These are phyloP conservation scores for Burhinus oedicnemus DNA, from an alignment of 2,113 vertebrate genomes.

Conservation along the genomic window DNA sequence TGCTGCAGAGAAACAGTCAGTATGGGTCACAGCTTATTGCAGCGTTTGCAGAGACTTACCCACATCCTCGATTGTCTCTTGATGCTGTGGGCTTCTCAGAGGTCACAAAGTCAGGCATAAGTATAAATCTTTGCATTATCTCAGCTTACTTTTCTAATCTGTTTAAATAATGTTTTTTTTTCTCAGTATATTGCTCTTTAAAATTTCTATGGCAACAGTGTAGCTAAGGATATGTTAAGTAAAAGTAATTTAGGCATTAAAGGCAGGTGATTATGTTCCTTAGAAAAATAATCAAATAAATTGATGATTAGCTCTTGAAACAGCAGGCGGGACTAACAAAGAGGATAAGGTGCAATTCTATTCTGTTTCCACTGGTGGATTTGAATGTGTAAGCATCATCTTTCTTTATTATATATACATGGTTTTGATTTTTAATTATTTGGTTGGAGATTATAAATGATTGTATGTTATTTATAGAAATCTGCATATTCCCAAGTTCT, in stretches of 20 bases:
- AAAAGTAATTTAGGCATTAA: not conserved
- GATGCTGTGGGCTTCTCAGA: not conserved
- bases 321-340: not conserved
- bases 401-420: not conserved
- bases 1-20: not conserved
- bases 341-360: not conserved
- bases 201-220: not conserved
- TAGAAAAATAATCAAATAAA: not conserved
- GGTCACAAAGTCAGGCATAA: not conserved
- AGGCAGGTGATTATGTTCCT: not conserved
- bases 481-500: not conserved
- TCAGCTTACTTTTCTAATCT: not conserved
- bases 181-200: not conserved
- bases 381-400: not conserved
- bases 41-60: rapidly evolving
- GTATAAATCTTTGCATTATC: not conserved
- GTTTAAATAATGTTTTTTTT: not conserved
- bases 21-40: not conserved
- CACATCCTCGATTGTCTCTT: not conserved
- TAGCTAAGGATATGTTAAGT: not conserved
- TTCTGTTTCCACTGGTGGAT: not conserved
- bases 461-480: not conserved
- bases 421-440: conserved; percentile 34
- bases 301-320: not conserved
- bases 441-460: not conserved